Base-by-base conservation (phyloP, 2,797 vertebrate genomes). In the Macropodus opercularis region DNA sequence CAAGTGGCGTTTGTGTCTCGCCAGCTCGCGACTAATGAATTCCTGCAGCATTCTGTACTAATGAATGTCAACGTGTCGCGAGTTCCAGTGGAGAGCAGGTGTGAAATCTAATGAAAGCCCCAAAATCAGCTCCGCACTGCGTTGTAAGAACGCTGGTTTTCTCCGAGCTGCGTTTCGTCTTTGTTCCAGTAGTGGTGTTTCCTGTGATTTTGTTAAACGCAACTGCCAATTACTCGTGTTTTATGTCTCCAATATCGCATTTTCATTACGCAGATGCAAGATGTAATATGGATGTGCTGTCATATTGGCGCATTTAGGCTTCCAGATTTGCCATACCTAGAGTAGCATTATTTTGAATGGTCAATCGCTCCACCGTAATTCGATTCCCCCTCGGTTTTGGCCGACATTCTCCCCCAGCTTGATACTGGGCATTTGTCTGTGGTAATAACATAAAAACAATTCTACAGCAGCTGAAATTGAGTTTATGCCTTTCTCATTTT, bases 211-310 rank as follows among this genome's bases (percentile, higher is more conserved):
- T 26, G 46, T 81, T 75, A 78, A 84, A 84, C 72, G 65, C 40
- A 79, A 79, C 72, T 90, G 89, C 77, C 88, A 90, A 89, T 91
- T 90, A 87, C 69, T 72, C 35, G 63, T 86, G 81, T 79, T 93
- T 90, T 87, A 91, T 91, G 87, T 83, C 68, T 85, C 80, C 74
- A 91, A 91, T 92, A 89, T 88, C 80, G 72, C 73, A 76, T 85
- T 89, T 90, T 89, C 85, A 90, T 92, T 89, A 87, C 79, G 56
- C 75, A 79, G 83, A 88, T 79, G 79, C 69, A 77, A 71, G 79
- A 85, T 83, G 75, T 78, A 52, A 82, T 85, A 85, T 89, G 75
- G 80, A 88, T 89, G 77, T 84, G 70, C 74, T 86, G 85, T 86
- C 85, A 83, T 18, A 62, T 49, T 56, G 39, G 13, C 22, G 41